Base-by-base conservation (phyloP, 2,888 invertebrate genomes). In the Drosophila mayaguana region DNA sequence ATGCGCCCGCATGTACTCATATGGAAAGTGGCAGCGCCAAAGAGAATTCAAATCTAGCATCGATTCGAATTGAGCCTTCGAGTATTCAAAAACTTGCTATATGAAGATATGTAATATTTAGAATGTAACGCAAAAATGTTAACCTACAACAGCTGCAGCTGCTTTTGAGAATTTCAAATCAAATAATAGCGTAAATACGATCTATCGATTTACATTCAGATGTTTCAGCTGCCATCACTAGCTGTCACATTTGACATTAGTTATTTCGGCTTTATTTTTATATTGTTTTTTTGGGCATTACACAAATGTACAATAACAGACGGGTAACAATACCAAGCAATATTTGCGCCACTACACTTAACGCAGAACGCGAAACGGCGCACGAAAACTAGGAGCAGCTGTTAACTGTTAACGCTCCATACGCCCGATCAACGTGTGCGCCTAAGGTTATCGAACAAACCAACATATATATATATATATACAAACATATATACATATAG, bases 161-260 rank as follows among this genome's bases (percentile, higher is more conserved):
- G 18, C 1, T 18, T 22, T 34, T 16, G 12, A 34, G 22, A 12
- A 45, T 4, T 36, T 7, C 3, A 20, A 51, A 20, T 51, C 12
- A 18, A 36, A 22, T 53, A 36, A 16, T 18, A n/a, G n/a, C 16
- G 11, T 11, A 16, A 11, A 36, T 22, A 2, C 6, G 0, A 16
- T 8, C 7, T 22, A 60, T 60, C 74, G 73, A 51, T 60, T 22
- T 9, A 18, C 16, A 20, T 11, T 36, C 34, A 22, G 11, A 12
- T 43, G 14, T 22, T 22, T 18, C 3, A 53, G n/a, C 12, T 42
- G 9, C 25, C 67, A 73, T 57, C 72, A 32, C 45, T 60, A 82
- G 22, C 68, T 85, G 81, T 85, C 86, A 83, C 7, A 64, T 80
- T 80, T 83, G 81, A 83, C 81, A 80, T 65, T 62, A 64, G 83